These are phyloP conservation scores for Agrotis segetum DNA, from an alignment of 2,888 invertebrate genomes.

Conservation along the genomic window DNA sequence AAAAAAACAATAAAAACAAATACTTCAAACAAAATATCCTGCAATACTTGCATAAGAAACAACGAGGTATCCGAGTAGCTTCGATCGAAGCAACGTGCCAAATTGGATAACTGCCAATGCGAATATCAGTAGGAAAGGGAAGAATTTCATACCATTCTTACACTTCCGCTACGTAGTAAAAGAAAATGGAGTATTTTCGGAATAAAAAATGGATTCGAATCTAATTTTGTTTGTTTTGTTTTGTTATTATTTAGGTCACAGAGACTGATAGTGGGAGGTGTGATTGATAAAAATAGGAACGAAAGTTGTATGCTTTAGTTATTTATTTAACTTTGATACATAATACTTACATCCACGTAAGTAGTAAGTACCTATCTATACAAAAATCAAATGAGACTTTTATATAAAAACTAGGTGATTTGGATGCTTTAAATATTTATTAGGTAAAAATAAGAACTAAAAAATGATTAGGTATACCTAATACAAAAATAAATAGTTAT, in stretches of 20 bases:
- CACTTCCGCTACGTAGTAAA: constrained; percentile 64
- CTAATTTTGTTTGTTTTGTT: constrained; percentile 41
- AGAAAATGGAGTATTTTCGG: constrained; percentile 54
- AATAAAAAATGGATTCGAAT: constrained; percentile 46
- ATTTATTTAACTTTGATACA: no score
- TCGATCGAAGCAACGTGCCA: constrained; percentile 71
- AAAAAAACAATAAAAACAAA: constrained; percentile 18
- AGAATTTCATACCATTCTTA: constrained; percentile 57
- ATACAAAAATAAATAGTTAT: not conserved
- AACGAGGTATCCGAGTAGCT: constrained; percentile 46
- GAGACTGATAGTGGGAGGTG: not conserved
- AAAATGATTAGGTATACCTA: no score
- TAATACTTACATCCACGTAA: no score
- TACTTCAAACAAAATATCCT: constrained; percentile 47
- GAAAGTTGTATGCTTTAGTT: not conserved
- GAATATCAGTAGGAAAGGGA: constrained; percentile 68
- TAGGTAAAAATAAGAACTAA: no score
- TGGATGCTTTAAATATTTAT: no score
- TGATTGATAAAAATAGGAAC: not conserved
- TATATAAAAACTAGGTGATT: no score
- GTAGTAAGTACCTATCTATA: no score
- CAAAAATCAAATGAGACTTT: no score
- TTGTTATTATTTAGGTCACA: constrained; percentile 13
- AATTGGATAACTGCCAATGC: constrained; percentile 81
- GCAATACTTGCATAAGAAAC: constrained; percentile 31